Base-by-base conservation (phyloP, 2,113 vertebrate species). In the Probosciger aterrimus region DNA sequence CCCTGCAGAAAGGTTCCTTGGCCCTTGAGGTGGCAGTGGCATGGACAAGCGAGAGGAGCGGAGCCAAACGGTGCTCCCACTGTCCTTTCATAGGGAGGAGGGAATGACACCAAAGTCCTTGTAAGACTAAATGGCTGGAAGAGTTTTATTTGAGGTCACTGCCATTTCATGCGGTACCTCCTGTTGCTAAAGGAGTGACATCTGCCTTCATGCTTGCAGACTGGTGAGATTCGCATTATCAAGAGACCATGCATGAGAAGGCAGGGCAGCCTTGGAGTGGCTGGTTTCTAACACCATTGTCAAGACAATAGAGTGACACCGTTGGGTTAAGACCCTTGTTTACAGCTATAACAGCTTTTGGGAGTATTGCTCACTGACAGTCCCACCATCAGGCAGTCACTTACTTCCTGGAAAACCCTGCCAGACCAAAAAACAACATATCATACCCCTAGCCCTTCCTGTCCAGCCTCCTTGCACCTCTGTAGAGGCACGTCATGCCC, bases 271-370 rank as follows among this genome's bases (percentile, higher is more conserved):
- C 71, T 86, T 86, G 55, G 76, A 1, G 4, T 53, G 86, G 65
- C 46, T 9, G 0, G 0, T 65, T 68, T 64, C 4, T 74, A 70
- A 64, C 1, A 0, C 0, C 4, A 12, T 52, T 6, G 1, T n/a
- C 70, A 62, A 80, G 68, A 64, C 50, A 70, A 33, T 8, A 37
- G 1, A 41, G 46, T 88, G 91, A 83, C 4, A 3, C 20, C 25
- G 33, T n/a, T 70, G 79, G 27, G 52, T 63, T 47, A 88, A 78
- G 60, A 69, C 69, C 76, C n/a, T 47, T 91, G 76, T 95, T 93
- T 92, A 78, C 80, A 82, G n/a, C 41, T 43, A 39, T 35, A 18
- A 11, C 55, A 70, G n/a, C 47, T 75, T 90, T 53, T 44, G 33
- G 46, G 46, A 49, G 55, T 78, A 7, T 50, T 84, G 64, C 30